Evolutionary conservation across 1,140 invertebrate species (phyloP).

Genomic region (Argopecten irradians): DNA sequence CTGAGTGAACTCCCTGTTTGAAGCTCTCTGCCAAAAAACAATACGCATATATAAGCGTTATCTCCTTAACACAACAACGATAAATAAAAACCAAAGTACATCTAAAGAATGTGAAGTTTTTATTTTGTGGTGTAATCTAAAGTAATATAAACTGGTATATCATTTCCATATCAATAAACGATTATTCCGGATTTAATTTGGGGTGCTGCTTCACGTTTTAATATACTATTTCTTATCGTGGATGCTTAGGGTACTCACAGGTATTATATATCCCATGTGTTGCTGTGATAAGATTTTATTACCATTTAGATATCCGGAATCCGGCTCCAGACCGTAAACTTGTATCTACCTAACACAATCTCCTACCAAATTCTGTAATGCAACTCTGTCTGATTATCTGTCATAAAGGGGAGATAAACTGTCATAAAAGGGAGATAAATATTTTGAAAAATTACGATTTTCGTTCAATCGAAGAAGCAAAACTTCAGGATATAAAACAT

Average conservation of each 20-base stretch:
- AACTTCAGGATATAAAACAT: slow-evolving; percentile 2
- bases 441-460: slow-evolving; percentile 13
- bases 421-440: neutral
- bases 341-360: neutral
- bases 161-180: slow-evolving; percentile 16
- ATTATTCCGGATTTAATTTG: neutral
- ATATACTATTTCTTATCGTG: neutral
- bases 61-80: neutral
- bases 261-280: neutral
- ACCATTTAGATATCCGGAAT: neutral
- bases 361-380: neutral
- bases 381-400: neutral
- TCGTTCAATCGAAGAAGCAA: neutral
- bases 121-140: neutral
- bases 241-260: neutral
- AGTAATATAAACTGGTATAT: neutral
- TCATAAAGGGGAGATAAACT: neutral
- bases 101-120: neutral
- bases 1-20: neutral
- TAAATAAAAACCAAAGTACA: neutral
- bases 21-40: neutral
- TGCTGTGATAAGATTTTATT: neutral
- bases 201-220: neutral
- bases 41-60: neutral
- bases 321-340: neutral